Conservation (phyloP, 2,797 vertebrate genomes). For the Tiaroga cobitis region DNA sequence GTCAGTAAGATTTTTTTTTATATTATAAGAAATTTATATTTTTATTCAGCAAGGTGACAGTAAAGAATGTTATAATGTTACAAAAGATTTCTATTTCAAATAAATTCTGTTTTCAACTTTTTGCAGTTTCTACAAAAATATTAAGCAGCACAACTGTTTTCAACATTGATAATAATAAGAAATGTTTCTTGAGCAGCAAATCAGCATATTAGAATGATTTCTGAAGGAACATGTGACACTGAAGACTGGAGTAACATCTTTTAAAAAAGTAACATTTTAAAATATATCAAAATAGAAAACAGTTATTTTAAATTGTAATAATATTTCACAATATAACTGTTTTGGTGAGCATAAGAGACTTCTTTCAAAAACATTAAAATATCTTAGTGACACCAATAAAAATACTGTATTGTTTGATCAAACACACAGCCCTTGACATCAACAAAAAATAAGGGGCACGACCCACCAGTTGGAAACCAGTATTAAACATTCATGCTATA, state of each 20-base stretch:
- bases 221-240: not conserved
- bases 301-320: not conserved
- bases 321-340: not conserved
- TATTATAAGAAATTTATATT: not conserved
- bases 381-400: too few relatives aligned
- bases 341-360: not conserved
- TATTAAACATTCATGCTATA: slow-evolving; percentile 8
- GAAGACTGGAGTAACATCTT: not conserved
- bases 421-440: not conserved
- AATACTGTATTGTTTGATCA: not conserved
- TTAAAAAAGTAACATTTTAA: not conserved
- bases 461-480: not conserved
- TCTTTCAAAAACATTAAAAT: not conserved
- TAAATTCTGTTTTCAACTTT: not conserved
- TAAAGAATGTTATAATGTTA: too few relatives aligned
- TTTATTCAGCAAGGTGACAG: not conserved
- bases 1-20: not conserved
- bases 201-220: not conserved
- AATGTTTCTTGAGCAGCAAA: not conserved
- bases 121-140: not conserved
- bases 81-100: not conserved
- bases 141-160: not conserved
- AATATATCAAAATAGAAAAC: not conserved
- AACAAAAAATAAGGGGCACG: not conserved
- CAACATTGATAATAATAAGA: not conserved